Conservation (phyloP, 2,113 vertebrate genomes). For the Tachycineta bicolor region DNA sequence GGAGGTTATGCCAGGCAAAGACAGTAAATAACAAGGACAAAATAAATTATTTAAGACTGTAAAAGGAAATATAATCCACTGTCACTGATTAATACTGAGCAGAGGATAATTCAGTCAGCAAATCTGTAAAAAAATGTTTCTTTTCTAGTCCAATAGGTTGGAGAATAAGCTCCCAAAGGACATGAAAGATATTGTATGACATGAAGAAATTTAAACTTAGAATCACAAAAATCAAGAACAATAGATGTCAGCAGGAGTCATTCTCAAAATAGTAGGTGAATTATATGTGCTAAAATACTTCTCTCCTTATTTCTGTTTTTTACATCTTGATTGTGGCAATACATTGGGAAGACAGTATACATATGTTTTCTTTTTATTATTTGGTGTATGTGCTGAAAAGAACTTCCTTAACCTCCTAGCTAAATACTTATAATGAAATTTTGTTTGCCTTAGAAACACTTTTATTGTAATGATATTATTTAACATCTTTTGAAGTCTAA, state of each 20-base stretch:
- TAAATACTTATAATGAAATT: not conserved
- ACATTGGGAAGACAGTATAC: not conserved
- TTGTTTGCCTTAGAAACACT: not conserved
- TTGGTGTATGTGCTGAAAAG: not conserved
- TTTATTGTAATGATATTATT: not conserved
- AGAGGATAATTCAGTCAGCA: not conserved
- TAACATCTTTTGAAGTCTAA: not conserved
- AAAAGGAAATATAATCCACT: conserved; percentile 17
- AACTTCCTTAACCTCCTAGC: not conserved
- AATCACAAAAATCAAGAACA: not conserved
- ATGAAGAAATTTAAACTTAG: conserved; percentile 4
- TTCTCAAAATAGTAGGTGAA: not conserved
- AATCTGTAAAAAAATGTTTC: not conserved
- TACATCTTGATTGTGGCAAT: not conserved
- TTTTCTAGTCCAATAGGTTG: not conserved
- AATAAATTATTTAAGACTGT: conserved; percentile 25
- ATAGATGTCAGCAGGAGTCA: not conserved
- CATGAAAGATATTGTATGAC: not conserved
- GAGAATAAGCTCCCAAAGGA: not conserved
- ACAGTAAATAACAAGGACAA: conserved; percentile 19
- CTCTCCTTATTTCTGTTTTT: not conserved
- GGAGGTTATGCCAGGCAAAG: conserved; percentile 10
- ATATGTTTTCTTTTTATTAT: not conserved
- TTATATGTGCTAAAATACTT: not conserved
- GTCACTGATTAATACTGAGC: not conserved